Evolutionary conservation across 2,888 invertebrate genomes (phyloP), one percentile per base, ranked within the genome.

Genomic region (Chymomyza amoena): DNA sequence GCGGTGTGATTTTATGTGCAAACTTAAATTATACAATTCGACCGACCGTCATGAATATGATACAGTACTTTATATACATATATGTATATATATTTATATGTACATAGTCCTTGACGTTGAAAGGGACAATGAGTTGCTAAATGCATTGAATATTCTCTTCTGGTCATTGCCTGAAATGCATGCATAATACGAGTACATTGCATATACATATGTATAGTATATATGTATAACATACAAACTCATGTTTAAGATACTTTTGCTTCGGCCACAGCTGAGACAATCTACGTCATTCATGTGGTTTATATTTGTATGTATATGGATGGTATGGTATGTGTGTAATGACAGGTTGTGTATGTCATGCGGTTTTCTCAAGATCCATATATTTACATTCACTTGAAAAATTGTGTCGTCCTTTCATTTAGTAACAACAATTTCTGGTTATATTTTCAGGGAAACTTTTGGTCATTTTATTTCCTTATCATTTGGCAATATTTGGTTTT

Each of bases 1-100:
- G 84, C 77, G 82, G 85, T 84, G 80, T 88, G 84, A 84, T 84
- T 84, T 88, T 88, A 84, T 84, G 88, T 86, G 80, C 73, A 88
- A 84, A 84, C 87, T 88, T 88, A 84, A 84, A 84, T 88, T 88
- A 88, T 88, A 87, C 88, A 88, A 84, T 82, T 83, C 76, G 76
- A 74, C 81, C 76, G 76, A 74, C 81, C 59, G 73, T 72, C 87
- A 84, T 88, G 87, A 84, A 84, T 84, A 88, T 73, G 86, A 45
- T 45, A 61, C 16, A 56, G n/a, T 56, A 59, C 25, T 10, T 10
- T n/a, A 36, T 59, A 13, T 28, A 36, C 25, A 7, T 59, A 25
- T n/a, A n/a, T n/a, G n/a, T 13, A 56, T 4, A 56, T 56, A 56
- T n/a, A n/a, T n/a, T n/a, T n/a, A n/a, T n/a, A n/a, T n/a, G n/a